Conservation (phyloP, 2,797 vertebrate genomes). For the Ispidina picta region DNA sequence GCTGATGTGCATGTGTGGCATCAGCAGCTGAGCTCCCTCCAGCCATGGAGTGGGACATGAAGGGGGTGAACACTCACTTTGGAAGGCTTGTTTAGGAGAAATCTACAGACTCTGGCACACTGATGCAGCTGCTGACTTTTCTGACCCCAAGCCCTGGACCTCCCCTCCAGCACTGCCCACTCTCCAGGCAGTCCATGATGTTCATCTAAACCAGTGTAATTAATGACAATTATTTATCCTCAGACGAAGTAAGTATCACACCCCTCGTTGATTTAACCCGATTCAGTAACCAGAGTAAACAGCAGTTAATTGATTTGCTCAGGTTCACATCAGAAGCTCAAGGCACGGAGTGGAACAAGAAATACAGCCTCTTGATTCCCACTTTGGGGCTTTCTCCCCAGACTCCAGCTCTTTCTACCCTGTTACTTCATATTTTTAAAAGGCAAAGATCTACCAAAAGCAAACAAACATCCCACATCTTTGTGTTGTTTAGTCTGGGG, state of each 20-base stretch:
- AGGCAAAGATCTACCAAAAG: neutral
- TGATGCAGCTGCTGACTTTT: neutral
- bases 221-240: neutral
- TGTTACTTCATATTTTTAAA: neutral
- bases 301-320: constrained; percentile 27
- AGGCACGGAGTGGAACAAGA: fast-evolving
- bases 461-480: constrained; percentile 24
- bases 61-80: too few relatives aligned
- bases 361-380: neutral
- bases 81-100: too few relatives aligned
- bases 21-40: too few relatives aligned
- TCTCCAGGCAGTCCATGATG: neutral
- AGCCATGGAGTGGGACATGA: too few relatives aligned
- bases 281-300: constrained; percentile 9
- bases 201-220: neutral
- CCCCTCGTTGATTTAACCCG: neutral
- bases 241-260: neutral
- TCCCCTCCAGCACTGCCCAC: neutral
- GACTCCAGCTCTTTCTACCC: neutral
- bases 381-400: neutral
- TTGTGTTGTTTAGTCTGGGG: constrained; percentile 10
- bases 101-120: neutral
- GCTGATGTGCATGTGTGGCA: neutral
- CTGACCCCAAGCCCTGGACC: neutral
- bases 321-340: neutral